A percentile compares a stretch with the other conserved stretches of the same genome.
phyloP scores from a whole-genome alignment of 2,888 invertebrate genomes.

The Drosophila pegasa region DNA sequence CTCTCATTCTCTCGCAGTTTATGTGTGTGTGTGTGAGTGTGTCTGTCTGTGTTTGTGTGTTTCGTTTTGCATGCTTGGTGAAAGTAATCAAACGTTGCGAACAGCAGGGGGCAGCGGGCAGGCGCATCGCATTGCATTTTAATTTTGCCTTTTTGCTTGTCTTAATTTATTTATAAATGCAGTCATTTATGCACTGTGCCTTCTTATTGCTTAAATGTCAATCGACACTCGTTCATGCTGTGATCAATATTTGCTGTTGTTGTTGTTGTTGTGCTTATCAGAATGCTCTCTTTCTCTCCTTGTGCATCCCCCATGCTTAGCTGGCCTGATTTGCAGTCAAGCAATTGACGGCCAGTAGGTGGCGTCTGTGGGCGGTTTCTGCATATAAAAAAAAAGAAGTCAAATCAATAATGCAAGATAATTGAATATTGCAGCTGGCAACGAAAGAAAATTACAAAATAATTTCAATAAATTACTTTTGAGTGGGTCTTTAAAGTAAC shows the following conservation, averaged over 20 bases:
- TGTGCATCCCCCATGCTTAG: constrained; percentile 37
- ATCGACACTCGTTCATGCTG: constrained; percentile 23
- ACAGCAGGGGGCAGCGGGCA: background rate
- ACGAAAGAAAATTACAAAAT: background rate
- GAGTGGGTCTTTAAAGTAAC: background rate
- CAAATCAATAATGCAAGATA: constrained; percentile 49
- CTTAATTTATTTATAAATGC: constrained; percentile 56
- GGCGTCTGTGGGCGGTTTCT: constrained; percentile 6
- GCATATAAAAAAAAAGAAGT: background rate
- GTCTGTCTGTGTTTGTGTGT: constrained; percentile 30
- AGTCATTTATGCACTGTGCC: constrained; percentile 19
- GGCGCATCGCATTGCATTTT: constrained; percentile 51
- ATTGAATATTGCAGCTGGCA: background rate
- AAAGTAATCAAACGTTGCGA: constrained; percentile 64
- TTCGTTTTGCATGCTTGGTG: constrained; percentile 58
- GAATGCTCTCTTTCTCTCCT: constrained; percentile 9
- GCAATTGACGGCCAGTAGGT: constrained; percentile 9
- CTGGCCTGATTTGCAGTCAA: constrained; percentile 16
- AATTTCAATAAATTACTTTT: background rate
- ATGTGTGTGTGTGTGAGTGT: constrained; percentile 10
- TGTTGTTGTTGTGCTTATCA: constrained; percentile 35
- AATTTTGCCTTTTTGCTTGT: constrained; percentile 26
- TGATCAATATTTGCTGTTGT: background rate
- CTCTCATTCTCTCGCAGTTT: constrained; percentile 19
- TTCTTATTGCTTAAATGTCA: constrained; percentile 27